These are phyloP conservation scores for Nothobranchius kuhntae DNA, from an alignment of 2,113 vertebrate species.

Conservation along the genomic window DNA sequence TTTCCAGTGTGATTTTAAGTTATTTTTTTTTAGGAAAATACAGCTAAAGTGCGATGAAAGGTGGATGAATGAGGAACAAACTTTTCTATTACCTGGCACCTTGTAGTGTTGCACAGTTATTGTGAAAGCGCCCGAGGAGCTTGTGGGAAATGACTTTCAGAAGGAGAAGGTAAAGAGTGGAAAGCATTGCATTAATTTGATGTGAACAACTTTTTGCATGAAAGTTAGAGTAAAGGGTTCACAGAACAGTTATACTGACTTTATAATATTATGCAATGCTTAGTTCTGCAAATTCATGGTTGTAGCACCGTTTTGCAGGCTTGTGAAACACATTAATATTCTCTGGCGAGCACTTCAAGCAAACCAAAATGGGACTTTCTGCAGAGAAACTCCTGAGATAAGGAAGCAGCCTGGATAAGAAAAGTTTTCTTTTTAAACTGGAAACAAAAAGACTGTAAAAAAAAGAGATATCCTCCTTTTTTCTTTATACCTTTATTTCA, in stretches of 20 bases:
- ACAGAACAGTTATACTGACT: neutral
- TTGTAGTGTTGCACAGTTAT: constrained; percentile 5
- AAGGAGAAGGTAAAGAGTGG: constrained; percentile 24
- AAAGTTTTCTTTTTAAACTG: neutral
- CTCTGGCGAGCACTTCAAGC: neutral
- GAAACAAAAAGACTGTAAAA: neutral
- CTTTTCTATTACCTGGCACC: constrained; percentile 15
- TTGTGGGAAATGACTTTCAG: constrained; percentile 20
- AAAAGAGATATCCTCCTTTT: neutral
- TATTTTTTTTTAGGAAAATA: neutral
- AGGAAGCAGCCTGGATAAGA: neutral
- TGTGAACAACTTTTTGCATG: neutral
- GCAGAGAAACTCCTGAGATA: neutral
- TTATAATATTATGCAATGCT: neutral
- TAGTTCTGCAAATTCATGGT: neutral
- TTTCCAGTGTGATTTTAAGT: neutral
- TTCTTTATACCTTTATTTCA: constrained; percentile 4
- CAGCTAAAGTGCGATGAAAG: constrained; percentile 4
- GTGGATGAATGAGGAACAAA: constrained; percentile 23
- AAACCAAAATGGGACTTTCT: neutral
- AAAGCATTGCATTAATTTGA: constrained; percentile 17
- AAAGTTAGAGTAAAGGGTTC: constrained; percentile 1
- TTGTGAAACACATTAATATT: neutral
- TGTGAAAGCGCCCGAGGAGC: constrained; percentile 8
- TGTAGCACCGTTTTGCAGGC: neutral